Base-by-base conservation (phyloP, 2,113 vertebrate species). In the Crotalus tigris region DNA sequence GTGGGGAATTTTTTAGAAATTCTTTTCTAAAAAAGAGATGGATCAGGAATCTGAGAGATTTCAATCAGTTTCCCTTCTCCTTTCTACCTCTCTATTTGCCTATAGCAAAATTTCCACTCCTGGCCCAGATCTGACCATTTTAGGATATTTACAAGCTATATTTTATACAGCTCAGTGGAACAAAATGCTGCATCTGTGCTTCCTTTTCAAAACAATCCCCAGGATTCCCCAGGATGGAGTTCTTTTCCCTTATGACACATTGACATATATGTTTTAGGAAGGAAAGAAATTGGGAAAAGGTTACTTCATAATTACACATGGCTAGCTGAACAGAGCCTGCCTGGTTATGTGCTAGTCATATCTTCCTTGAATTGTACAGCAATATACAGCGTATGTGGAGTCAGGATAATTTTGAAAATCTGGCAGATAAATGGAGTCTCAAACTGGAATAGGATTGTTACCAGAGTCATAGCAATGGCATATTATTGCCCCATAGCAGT, bases 51-150 rank as follows among this genome's bases (percentile, higher is more conserved):
- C 90, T 90, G 92, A 46, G 81, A 58, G 29, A 0, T 0, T 92
- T 53, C 75, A 88, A 29, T 91, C 58, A 75, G 85, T 93, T 86
- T 96, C 95, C 90, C 93, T 96, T 94, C 96, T 95, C 95, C 95
- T 91, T 96, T 96, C 95, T 94, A 89, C 92, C 91, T 92, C 29
- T 58, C 90, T 97, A 95, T 97, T 95, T 93, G 87, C 61, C 69
- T 93, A 85, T 33, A 19, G 29, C 96, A 96, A 96, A 96, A 90
- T 93, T 97, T 97, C 97, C 96, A 94, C 87, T 87, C 0, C 33
- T 44, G 46, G 29, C 88, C 53, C 46, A 90, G 57, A 75, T n/a
- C 87, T 96, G 94, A 95, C 21, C 90, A 11, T 64, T 13, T 91
- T 90, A 93, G 86, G 61, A 88, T 94, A 94, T 91, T 96, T 86